Evolutionary conservation across 2,113 vertebrate species (phyloP).

Genomic region (Casuarius casuarius): DNA sequence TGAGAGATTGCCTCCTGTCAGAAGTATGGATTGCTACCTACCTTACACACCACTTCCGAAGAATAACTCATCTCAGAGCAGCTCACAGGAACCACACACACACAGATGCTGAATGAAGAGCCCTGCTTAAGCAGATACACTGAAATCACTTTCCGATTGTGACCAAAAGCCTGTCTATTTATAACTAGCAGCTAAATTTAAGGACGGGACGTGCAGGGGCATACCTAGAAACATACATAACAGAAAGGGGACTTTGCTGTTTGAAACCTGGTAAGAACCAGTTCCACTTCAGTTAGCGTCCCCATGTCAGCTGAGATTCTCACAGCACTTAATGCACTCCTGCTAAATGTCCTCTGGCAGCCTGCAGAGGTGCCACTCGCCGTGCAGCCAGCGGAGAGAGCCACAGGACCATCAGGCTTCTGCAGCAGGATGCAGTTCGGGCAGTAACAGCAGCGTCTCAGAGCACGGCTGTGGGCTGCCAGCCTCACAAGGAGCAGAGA

Average conservation of each 20-base stretch:
- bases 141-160: neutral
- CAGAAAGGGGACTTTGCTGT: neutral
- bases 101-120: neutral
- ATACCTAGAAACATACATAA: neutral
- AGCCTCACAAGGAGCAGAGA: accelerated
- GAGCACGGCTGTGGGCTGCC: accelerated
- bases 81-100: accelerated
- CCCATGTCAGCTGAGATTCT: accelerated
- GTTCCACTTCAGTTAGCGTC: neutral
- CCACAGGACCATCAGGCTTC: neutral
- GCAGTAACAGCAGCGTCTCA: accelerated
- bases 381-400: neutral
- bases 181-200: neutral
- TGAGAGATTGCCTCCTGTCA: neutral
- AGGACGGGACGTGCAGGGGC: neutral
- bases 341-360: neutral
- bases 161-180: neutral
- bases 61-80: neutral
- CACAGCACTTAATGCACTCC: accelerated
- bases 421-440: accelerated
- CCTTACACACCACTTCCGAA: neutral
- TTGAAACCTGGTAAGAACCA: accelerated
- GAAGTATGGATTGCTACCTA: neutral
- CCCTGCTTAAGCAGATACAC: neutral
- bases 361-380: accelerated